A percentile compares a stretch with the other conserved stretches of the same genome.
These are phyloP conservation scores for Pammene fasciana DNA, from an alignment of 2,888 invertebrate species.

Conservation along the genomic window DNA sequence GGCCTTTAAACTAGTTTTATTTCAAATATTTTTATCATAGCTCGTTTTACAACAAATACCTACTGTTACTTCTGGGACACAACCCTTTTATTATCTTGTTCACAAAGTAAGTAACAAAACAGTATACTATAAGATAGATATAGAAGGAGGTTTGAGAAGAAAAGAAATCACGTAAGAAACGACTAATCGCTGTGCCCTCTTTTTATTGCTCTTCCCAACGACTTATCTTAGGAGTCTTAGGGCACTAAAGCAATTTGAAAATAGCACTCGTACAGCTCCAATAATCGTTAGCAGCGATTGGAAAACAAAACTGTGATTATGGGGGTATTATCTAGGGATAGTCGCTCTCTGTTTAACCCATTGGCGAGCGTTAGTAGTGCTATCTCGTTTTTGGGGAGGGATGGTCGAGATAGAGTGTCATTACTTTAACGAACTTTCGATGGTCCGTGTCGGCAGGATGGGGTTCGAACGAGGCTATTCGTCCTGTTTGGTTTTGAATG, in stretches of 20 bases:
- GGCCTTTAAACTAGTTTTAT: too few species aligned
- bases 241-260: slow-evolving; percentile 81
- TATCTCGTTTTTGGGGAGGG: slow-evolving; percentile 69
- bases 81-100: background rate
- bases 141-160: slow-evolving; percentile 36
- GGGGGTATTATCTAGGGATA: slow-evolving; percentile 72
- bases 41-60: too few species aligned
- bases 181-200: slow-evolving; percentile 65
- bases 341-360: slow-evolving; percentile 58
- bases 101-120: background rate
- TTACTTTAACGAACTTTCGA: slow-evolving; percentile 83
- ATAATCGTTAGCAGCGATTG: slow-evolving; percentile 86
- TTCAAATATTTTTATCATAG: too few species aligned
- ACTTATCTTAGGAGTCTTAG: slow-evolving; percentile 74
- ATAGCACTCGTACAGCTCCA: slow-evolving; percentile 84
- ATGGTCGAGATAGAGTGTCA: slow-evolving; percentile 73
- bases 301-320: slow-evolving; percentile 88
- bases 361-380: slow-evolving; percentile 53
- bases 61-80: too few species aligned
- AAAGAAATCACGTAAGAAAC: slow-evolving; percentile 53
- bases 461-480: slow-evolving; percentile 50
- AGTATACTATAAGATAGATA: too few species aligned
- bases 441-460: slow-evolving; percentile 66
- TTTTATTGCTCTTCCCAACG: slow-evolving; percentile 80
- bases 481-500: slow-evolving; percentile 33